Base-by-base conservation (phyloP, 2,113 vertebrate genomes). In the Saccopteryx bilineata region DNA sequence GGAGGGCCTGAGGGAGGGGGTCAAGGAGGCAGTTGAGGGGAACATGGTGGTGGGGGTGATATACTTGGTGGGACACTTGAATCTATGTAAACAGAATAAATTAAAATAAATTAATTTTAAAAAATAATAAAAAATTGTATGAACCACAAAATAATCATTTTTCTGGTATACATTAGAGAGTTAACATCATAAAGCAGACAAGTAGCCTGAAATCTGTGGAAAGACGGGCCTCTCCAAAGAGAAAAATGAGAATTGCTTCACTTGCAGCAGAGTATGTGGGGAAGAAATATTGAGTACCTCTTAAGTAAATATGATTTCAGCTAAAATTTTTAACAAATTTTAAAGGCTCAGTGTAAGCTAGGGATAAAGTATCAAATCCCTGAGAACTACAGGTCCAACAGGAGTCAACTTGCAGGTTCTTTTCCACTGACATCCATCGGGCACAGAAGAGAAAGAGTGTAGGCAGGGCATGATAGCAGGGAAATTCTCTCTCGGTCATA, bases 161-260 rank as follows among this genome's bases (percentile, higher is more conserved):
- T 61, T 79, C 9, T 65, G 39, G 8, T 63, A 31, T 65, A n/a
- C 31, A 5, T 66, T 78, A 52, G 11, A 84, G 28, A 85, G 5
- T 13, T 88, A 66, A 81, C 5, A 89, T 52, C 69, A 85, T 48
- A 84, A 88, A 91, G 52, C 54, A 74, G 84, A 19, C 54, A 78
- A 74, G 9, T 54, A 80, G 28, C 11, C 66, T 89, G 50, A 91
- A 84, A 72, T 81, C 17, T 87, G 82, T 85, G n/a, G 21, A 85
- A 72, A 85, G 15, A 74, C 28, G 72, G 4, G 33, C 3, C 26
- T 7, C 12, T 76, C 68, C 15, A 76, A 80, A 54, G 1, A 61
- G 78, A 75, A 87, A 90, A 87, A 10, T 94, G 23, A 56, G 10
- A 21, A 33, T 19, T 78, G 72, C 18, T 26, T 21, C 58, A 87